These are phyloP conservation scores for Neodon shergylaensis DNA, from an alignment of 2,113 vertebrate species.

Conservation along the genomic window DNA sequence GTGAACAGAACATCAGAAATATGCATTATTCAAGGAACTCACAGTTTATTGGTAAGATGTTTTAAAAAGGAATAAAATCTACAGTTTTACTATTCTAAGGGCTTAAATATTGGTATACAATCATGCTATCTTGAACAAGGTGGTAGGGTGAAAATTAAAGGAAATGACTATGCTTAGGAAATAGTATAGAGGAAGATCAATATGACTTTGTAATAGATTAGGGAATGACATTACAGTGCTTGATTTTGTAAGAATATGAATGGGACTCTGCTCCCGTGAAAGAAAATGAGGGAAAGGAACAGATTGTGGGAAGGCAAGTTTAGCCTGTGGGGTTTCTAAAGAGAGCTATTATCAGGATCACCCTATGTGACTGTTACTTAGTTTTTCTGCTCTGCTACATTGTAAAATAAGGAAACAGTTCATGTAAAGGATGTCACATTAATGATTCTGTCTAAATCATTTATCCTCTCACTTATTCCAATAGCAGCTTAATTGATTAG, in stretches of 20 bases:
- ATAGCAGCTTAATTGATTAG: slow-evolving; percentile 70
- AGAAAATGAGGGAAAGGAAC: not conserved
- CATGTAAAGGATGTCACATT: slow-evolving; percentile 46
- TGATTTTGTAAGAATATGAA: slow-evolving; percentile 29
- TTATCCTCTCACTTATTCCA: slow-evolving; percentile 64
- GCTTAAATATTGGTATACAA: slow-evolving; percentile 4
- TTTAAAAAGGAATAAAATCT: slow-evolving; percentile 15
- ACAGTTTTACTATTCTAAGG: not conserved
- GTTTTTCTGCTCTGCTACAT: slow-evolving; percentile 45
- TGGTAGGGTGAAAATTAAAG: slow-evolving; percentile 14
- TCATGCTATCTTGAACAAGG: not conserved
- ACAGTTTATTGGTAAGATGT: not conserved
- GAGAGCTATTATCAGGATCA: slow-evolving; percentile 39
- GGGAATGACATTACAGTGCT: not conserved
- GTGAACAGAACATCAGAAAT: slow-evolving; percentile 29
- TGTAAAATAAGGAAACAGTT: slow-evolving; percentile 53
- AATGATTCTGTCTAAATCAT: slow-evolving; percentile 68
- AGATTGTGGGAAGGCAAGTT: not conserved
- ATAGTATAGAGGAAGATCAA: slow-evolving; percentile 20
- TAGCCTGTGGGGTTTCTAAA: slow-evolving; percentile 48
- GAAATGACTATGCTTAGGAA: not conserved
- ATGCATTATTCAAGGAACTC: not conserved
- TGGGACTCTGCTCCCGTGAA: not conserved
- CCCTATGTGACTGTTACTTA: slow-evolving; percentile 10
- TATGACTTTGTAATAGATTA: not conserved